Percentiles rank a stretch among this genome's conserved stretches.
Evolutionary conservation across 2,113 vertebrate genomes (phyloP).

Genomic region (Casuarius casuarius): DNA sequence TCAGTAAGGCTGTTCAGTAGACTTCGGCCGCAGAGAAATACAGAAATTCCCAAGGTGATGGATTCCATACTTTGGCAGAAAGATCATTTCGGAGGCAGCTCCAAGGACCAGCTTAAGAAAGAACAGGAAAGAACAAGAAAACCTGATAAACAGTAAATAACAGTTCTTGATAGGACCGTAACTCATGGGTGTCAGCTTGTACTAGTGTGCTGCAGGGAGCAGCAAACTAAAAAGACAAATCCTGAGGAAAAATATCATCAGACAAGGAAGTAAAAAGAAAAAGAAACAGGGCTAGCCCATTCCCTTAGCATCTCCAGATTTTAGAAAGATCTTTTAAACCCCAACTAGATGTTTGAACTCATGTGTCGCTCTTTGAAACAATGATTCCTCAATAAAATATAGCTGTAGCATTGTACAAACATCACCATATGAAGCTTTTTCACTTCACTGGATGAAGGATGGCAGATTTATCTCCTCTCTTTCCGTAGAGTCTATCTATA

Average conservation of each 20-base stretch:
- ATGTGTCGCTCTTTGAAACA: neutral
- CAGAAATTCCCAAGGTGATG: neutral
- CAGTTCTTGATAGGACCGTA: neutral
- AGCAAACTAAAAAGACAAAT: neutral
- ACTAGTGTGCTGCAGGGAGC: neutral
- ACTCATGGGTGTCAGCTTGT: neutral
- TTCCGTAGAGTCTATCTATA: neutral
- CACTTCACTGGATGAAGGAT: neutral
- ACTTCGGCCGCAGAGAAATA: neutral
- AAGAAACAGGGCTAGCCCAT: neutral
- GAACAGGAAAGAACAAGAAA: neutral
- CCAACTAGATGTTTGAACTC: neutral
- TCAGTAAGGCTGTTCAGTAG: neutral
- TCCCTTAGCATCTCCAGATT: neutral
- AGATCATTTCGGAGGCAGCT: neutral
- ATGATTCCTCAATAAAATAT: neutral
- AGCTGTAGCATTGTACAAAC: neutral
- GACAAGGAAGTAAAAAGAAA: neutral
- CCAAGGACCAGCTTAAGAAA: neutral
- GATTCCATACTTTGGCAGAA: neutral
- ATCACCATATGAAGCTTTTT: neutral
- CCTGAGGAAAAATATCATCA: neutral
- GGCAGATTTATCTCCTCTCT: neutral
- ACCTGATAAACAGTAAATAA: slow-evolving; percentile 49
- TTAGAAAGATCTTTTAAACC: neutral